phyloP scores from a whole-genome alignment of 2,888 invertebrate genomes.

The Nipponacmea schrenckii region DNA sequence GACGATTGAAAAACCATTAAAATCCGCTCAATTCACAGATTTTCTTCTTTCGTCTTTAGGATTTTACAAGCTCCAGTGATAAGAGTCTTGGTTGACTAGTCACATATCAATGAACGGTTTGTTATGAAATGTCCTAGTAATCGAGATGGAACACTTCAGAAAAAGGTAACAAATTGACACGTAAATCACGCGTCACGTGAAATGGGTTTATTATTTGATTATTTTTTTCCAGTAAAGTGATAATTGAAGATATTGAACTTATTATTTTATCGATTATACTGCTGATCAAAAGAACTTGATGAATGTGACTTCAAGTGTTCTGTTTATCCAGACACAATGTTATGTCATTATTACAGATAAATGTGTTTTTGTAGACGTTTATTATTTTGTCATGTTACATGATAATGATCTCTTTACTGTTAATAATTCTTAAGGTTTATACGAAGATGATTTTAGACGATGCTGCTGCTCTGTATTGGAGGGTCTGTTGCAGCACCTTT shows the following conservation, averaged over 20 bases:
- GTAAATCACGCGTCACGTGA: too few species aligned
- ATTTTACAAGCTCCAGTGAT: background rate
- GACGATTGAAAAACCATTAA: conserved; percentile 8
- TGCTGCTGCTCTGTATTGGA: too few species aligned
- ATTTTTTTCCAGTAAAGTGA: background rate
- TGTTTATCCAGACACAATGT: background rate
- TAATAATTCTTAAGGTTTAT: too few species aligned
- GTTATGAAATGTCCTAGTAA: background rate
- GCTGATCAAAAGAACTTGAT: background rate
- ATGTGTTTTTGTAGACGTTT: too few species aligned
- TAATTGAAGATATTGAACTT: background rate
- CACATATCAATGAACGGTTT: background rate
- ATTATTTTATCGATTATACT: background rate
- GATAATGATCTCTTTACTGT: too few species aligned
- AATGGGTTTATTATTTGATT: background rate
- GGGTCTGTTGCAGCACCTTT: too few species aligned
- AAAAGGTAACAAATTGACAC: conserved; percentile 3
- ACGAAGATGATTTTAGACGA: too few species aligned
- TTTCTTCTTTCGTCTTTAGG: conserved; percentile 1
- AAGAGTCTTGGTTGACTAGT: background rate
- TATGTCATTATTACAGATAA: background rate
- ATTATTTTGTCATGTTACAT: too few species aligned
- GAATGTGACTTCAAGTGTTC: too few species aligned
- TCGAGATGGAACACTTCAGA: background rate
- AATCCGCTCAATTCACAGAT: conserved; percentile 9